Evolutionary conservation across 2,888 invertebrate genomes (phyloP), one percentile per base, ranked within the genome.

Genomic region (Epirrhoe alternata): DNA sequence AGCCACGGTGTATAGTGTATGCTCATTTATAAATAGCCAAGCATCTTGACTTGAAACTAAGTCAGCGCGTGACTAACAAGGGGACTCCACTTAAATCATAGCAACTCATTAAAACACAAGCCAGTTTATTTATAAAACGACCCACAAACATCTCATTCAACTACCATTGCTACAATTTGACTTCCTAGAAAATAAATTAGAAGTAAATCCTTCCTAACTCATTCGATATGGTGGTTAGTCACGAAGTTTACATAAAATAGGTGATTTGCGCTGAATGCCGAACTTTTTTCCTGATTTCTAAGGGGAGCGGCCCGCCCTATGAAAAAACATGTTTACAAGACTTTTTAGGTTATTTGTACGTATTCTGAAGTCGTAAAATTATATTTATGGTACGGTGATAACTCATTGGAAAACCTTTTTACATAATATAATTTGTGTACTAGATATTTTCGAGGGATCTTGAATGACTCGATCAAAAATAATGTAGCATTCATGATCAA

Each of bases 221-320:
- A 91, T 92, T 89, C 89, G 89, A 92, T 92, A 93, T 85, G 90
- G 91, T 84, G 78, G 81, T 84, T 82, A 93, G 93, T 92, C 93
- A 93, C 93, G 93, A 90, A 91, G 88, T 93, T 92, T 92, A 92
- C 93, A 92, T 93, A 92, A 93, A 92, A 89, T 91, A 89, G 85
- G 88, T 87, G 90, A 90, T 91, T 92, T 90, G 90, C 86, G 81
- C 85, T 87, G 86, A 90, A 90, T 86, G 84, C 87, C 85, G 84
- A 82, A 83, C 86, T 89, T 92, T 90, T 47, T 86, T 82, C 79
- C 77, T 68, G 77, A 71, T 72, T 82, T 82, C 81, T 77, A 78
- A 77, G 84, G 90, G 87, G 87, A 86, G 87, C 83, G 61, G 57
- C 53, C 45, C 86, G 83, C 84, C 82, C 75, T 77, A 83, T 81